Conservation (phyloP, 2,888 invertebrate genomes). For the Standfussiana lucernea region DNA sequence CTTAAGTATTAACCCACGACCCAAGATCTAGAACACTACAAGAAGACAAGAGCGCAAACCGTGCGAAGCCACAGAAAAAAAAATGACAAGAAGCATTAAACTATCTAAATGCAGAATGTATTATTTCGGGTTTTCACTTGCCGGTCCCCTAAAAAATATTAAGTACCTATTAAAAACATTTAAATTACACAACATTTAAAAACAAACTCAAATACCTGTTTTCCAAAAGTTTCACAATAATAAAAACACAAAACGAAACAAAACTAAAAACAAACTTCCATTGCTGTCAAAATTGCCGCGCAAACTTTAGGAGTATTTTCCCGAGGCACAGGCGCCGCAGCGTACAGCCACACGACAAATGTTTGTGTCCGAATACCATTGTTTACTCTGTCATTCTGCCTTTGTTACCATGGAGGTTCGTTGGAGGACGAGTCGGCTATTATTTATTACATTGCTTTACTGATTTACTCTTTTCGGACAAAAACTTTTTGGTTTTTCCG, state of each 20-base stretch:
- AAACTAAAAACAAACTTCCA: slow-evolving; percentile 65
- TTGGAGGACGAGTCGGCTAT: slow-evolving; percentile 64
- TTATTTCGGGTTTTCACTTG: background rate
- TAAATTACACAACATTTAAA: background rate
- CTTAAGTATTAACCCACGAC: background rate
- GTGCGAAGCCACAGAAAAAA: no score
- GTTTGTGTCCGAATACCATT: slow-evolving; percentile 72
- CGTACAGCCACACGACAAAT: slow-evolving; percentile 77
- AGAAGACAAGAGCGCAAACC: no score
- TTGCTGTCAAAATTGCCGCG: slow-evolving; percentile 71
- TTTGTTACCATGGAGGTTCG: slow-evolving; percentile 66
- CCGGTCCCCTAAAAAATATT: background rate
- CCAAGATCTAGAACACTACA: background rate
- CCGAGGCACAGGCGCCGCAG: slow-evolving; percentile 70
- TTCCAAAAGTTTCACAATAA: slow-evolving; percentile 47
- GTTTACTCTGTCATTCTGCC: slow-evolving; percentile 64
- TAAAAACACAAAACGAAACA: slow-evolving; percentile 47
- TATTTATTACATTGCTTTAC: slow-evolving; percentile 56
- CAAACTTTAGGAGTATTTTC: slow-evolving; percentile 70
- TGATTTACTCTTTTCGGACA: slow-evolving; percentile 59
- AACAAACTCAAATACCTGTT: slow-evolving; percentile 44
- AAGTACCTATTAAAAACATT: background rate
- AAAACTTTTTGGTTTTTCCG: slow-evolving; percentile 59
- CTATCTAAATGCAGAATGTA: background rate
- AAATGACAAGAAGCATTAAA: background rate